These are phyloP conservation scores for Polydrusus tereticollis DNA, from an alignment of 2,888 invertebrate genomes.

Conservation along the genomic window DNA sequence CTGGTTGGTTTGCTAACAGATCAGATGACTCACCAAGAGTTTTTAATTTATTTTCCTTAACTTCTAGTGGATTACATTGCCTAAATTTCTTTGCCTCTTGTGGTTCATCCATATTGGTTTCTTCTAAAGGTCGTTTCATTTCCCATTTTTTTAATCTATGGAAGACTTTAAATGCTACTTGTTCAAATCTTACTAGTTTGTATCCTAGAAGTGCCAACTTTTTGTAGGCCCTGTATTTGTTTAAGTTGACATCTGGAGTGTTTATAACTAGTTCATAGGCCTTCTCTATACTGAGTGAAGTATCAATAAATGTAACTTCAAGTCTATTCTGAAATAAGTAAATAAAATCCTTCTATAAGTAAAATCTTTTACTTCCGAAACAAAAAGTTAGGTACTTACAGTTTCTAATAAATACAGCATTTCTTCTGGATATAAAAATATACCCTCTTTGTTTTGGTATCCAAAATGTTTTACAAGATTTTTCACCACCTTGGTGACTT, in stretches of 20 bases:
- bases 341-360: too few species aligned
- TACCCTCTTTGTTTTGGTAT: constrained; percentile 59
- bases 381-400: too few species aligned
- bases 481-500: constrained; percentile 57
- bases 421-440: constrained; percentile 74
- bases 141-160: background rate
- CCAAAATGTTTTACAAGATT: constrained; percentile 59
- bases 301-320: too few species aligned
- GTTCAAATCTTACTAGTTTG: constrained; percentile 26
- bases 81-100: too few species aligned
- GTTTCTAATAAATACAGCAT: constrained; percentile 76
- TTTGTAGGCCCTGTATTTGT: constrained; percentile 30
- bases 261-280: constrained; percentile 72
- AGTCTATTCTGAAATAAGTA: too few species aligned
- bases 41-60: background rate
- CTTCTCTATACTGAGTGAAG: constrained; percentile 74
- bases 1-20: too few species aligned
- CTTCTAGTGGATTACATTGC: too few species aligned
- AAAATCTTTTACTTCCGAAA: too few species aligned
- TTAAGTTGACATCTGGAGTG: constrained; percentile 40
- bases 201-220: constrained; percentile 30
- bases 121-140: constrained; percentile 30
- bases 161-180: background rate
- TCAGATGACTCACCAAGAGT: too few species aligned
- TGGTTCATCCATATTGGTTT: too few species aligned